phyloP scores from a whole-genome alignment of 2,113 vertebrate genomes.

The Elanus axillaris region DNA sequence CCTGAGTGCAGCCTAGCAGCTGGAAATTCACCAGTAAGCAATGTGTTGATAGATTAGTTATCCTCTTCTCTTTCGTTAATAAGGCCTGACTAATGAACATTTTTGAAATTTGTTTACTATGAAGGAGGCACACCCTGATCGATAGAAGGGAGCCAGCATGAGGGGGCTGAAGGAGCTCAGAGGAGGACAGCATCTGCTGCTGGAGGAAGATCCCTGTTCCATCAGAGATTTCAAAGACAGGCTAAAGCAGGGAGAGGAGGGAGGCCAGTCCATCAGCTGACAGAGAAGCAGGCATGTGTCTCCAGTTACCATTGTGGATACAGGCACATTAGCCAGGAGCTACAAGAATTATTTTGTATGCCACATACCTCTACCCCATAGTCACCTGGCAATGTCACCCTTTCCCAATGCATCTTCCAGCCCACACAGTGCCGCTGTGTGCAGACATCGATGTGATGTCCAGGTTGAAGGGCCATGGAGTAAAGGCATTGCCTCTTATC shows the following conservation, averaged over 20 bases:
- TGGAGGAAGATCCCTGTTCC: neutral
- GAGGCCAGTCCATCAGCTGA: neutral
- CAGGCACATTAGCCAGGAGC: neutral
- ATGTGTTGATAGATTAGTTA: neutral
- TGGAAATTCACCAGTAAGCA: neutral
- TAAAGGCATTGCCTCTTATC: neutral
- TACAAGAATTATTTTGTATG: neutral
- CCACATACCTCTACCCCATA: accelerated
- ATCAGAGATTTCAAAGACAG: neutral
- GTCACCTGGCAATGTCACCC: neutral
- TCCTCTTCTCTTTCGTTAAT: neutral
- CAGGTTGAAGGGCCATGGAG: neutral
- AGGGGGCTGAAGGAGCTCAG: neutral
- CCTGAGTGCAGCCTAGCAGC: neutral
- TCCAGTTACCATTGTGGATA: neutral
- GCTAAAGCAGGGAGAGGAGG: neutral
- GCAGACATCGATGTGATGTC: accelerated
- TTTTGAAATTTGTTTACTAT: neutral
- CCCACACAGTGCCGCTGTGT: accelerated
- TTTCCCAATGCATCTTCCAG: neutral
- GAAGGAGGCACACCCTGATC: neutral
- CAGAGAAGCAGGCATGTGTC: neutral
- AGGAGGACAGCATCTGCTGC: neutral
- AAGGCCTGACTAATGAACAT: neutral
- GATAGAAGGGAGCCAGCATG: neutral